A percentile compares a stretch with the other conserved stretches of the same genome.
phyloP scores from a whole-genome alignment of 2,888 invertebrate genomes.

The Melanostoma mellinum region DNA sequence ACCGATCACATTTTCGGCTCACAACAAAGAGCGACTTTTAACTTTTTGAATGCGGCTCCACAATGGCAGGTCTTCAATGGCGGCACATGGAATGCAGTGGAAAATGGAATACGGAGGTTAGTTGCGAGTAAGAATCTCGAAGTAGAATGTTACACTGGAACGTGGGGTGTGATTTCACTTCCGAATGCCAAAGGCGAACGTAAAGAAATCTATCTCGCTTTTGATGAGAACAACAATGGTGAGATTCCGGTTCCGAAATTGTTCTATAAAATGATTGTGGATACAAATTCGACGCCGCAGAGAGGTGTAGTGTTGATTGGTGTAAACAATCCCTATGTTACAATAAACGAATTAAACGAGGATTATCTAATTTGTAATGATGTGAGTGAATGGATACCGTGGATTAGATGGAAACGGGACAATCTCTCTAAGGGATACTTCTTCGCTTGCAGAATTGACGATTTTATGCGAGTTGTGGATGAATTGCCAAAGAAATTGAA shows the following conservation, averaged over 20 bases:
- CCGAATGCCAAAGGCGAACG: conserved; percentile 80
- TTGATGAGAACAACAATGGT: conserved; percentile 77
- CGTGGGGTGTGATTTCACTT: conserved; percentile 83
- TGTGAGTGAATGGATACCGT: conserved; percentile 76
- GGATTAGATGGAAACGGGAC: conserved; percentile 77
- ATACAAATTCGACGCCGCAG: conserved; percentile 77
- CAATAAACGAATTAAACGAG: conserved; percentile 74
- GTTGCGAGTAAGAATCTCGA: conserved; percentile 78
- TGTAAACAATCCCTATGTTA: conserved; percentile 80
- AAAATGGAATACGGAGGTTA: conserved; percentile 82
- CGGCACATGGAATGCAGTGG: conserved; percentile 84
- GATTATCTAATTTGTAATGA: conserved; percentile 78
- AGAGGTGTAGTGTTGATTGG: conserved; percentile 84
- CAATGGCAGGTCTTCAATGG: conserved; percentile 85
- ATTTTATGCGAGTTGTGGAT: conserved; percentile 75
- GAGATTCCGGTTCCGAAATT: conserved; percentile 83
- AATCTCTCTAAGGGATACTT: conserved; percentile 76
- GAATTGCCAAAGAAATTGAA: conserved; percentile 74
- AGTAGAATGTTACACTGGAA: conserved; percentile 84
- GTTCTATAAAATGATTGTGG: conserved; percentile 84
- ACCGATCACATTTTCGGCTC: conserved; percentile 83
- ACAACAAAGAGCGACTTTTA: conserved; percentile 83
- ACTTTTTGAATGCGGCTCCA: conserved; percentile 84
- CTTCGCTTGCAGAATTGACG: conserved; percentile 78
- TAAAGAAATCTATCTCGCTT: conserved; percentile 79